A percentile compares a stretch with the other conserved stretches of the same genome.
These are phyloP conservation scores for Pionites leucogaster DNA, from an alignment of 2,113 vertebrate species.

Conservation along the genomic window DNA sequence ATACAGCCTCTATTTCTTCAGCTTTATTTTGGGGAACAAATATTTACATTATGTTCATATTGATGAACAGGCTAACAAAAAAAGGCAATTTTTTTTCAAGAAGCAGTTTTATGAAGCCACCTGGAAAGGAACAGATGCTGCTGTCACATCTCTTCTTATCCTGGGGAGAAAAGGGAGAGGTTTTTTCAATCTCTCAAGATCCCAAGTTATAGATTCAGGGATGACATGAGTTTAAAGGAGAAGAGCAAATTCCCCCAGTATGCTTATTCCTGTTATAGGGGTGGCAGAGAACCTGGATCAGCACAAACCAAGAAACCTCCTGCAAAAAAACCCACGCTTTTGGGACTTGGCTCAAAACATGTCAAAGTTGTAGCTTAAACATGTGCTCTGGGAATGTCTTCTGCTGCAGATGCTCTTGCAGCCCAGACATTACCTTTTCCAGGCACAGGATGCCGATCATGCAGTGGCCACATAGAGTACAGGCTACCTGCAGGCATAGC, in stretches of 20 bases:
- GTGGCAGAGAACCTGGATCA: neutral
- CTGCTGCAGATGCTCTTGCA: neutral
- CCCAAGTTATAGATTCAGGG: neutral
- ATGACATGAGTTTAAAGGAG: neutral
- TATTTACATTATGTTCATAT: neutral
- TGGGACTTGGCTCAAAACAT: neutral
- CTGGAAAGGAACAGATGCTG: neutral
- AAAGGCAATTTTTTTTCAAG: neutral
- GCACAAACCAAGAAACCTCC: neutral
- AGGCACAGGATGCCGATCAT: neutral
- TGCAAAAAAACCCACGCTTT: neutral
- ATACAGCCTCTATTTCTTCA: neutral
- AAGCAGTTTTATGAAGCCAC: neutral
- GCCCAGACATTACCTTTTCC: neutral
- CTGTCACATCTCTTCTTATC: neutral
- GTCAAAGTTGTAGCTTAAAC: neutral
- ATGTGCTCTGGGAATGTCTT: neutral
- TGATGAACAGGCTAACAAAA: neutral
- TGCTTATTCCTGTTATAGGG: neutral
- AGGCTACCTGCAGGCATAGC: neutral
- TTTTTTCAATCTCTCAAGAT: neutral
- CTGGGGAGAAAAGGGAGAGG: neutral
- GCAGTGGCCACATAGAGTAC: neutral
- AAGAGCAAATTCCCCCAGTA: neutral
- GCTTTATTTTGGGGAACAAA: neutral